A percentile compares a stretch with the other conserved stretches of the same genome.
phyloP scores from a whole-genome alignment of 64 coral and sea anemone species.

The Stylophora pistillata region DNA sequence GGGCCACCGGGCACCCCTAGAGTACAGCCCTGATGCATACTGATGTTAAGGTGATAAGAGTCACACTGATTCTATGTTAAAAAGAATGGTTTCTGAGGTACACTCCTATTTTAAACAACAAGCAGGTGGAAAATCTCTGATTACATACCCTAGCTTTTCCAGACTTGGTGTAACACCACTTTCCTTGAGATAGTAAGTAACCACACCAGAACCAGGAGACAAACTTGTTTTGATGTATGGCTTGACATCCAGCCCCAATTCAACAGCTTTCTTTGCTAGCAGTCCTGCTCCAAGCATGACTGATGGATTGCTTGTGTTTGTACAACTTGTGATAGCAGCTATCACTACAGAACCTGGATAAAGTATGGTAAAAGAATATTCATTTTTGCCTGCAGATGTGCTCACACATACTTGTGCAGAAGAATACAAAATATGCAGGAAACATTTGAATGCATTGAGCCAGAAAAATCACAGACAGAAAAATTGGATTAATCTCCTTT shows the following conservation, averaged over 20 bases:
- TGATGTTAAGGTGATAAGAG: no score
- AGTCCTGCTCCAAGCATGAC: conserved; percentile 97
- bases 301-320: conserved; percentile 97
- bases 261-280: conserved; percentile 94
- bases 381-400: no score
- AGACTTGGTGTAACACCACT: conserved; percentile 89
- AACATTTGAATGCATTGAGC: no score
- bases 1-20: no score
- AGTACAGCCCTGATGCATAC: no score
- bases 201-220: conserved; percentile 92
- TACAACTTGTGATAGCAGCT: conserved; percentile 97
- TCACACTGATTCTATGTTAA: no score
- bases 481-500: no score
- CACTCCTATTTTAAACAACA: background rate
- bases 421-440: no score
- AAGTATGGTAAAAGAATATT: no score
- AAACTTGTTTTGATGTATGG: conserved; percentile 93
- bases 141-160: conserved; percentile 81
- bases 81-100: no score
- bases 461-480: no score
- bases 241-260: conserved; percentile 72
- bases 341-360: conserved; percentile 90
- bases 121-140: background rate
- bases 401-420: no score
- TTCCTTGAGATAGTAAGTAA: conserved; percentile 93